Evolutionary conservation across 1,140 invertebrate species (phyloP).

Genomic region (Zaprionus nigranus): DNA sequence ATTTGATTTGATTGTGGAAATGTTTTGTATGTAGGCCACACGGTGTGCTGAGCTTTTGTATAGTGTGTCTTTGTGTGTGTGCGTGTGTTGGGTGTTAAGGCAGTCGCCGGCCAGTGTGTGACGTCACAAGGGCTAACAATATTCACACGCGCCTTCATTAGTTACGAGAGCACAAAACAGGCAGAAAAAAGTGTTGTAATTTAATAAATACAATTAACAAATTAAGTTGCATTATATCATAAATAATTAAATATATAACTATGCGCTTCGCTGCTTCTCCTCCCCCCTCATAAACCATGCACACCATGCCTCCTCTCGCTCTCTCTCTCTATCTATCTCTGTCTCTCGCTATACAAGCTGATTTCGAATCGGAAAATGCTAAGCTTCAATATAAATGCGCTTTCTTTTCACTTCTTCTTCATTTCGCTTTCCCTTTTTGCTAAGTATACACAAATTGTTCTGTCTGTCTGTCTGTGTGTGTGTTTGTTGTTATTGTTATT

Average conservation of each 20-base stretch:
- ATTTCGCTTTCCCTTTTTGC: conserved; percentile 14
- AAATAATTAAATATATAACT: conserved; percentile 38
- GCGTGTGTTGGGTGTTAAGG: conserved; percentile 39
- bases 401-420: conserved; percentile 12
- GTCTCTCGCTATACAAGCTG: conserved; percentile 12
- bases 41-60: conserved; percentile 46
- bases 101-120: conserved; percentile 21
- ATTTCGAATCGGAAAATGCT: conserved; percentile 32
- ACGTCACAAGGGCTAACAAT: conserved; percentile 27
- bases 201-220: conserved; percentile 44
- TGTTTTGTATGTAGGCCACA: conserved; percentile 37
- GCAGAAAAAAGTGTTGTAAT: conserved; percentile 11
- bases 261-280: conserved; percentile 13
- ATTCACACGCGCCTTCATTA: conserved; percentile 21
- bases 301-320: conserved; percentile 1
- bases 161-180: conserved; percentile 21
- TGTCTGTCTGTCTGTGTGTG: conserved; percentile 5
- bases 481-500: conserved; percentile 6
- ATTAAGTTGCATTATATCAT: conserved; percentile 31
- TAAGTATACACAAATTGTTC: conserved; percentile 39
- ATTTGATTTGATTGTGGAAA: conserved; percentile 36
- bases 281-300: neutral
- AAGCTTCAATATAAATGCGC: conserved; percentile 50
- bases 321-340: neutral
- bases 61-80: conserved; percentile 22